Conservation (phyloP, 2,888 invertebrate species). For the Apamea crenata region DNA sequence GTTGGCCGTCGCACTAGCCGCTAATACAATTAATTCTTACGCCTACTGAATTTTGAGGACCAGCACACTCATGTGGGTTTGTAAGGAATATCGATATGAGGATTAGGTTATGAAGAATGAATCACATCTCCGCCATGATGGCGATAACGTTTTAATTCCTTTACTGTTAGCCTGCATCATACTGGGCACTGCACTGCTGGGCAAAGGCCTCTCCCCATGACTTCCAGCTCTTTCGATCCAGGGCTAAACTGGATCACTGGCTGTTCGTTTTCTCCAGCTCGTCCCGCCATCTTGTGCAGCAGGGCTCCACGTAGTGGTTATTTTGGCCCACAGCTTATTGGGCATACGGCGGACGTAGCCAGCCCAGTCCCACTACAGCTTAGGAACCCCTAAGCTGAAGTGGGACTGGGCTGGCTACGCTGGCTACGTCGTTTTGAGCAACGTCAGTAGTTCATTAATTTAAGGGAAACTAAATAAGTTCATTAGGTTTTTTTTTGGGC, state of each 20-base stretch:
- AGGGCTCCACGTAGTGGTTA: neutral
- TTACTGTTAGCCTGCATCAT: neutral
- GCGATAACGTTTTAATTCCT: neutral
- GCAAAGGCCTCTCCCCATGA: neutral
- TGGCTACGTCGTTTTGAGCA: neutral
- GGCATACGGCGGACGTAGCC: neutral
- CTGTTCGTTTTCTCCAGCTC: neutral
- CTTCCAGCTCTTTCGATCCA: neutral
- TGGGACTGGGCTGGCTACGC: too few species aligned
- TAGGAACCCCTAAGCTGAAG: too few species aligned
- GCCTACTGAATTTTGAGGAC: constrained; percentile 55
- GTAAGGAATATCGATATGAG: neutral
- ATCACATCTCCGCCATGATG: neutral
- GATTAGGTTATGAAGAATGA: neutral
- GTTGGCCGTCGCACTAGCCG: constrained; percentile 29
- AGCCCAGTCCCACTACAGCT: neutral
- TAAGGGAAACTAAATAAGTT: neutral
- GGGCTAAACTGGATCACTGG: neutral
- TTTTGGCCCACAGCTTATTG: neutral
- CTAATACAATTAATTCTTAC: constrained; percentile 65
- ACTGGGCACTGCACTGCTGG: too few species aligned
- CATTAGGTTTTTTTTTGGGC: too few species aligned
- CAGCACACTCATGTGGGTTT: neutral
- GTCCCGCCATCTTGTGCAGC: too few species aligned
- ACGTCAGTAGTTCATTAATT: neutral